phyloP scores from a whole-genome alignment of 53 echinoderm and acorn worm genomes.

The Zoroaster sp. region DNA sequence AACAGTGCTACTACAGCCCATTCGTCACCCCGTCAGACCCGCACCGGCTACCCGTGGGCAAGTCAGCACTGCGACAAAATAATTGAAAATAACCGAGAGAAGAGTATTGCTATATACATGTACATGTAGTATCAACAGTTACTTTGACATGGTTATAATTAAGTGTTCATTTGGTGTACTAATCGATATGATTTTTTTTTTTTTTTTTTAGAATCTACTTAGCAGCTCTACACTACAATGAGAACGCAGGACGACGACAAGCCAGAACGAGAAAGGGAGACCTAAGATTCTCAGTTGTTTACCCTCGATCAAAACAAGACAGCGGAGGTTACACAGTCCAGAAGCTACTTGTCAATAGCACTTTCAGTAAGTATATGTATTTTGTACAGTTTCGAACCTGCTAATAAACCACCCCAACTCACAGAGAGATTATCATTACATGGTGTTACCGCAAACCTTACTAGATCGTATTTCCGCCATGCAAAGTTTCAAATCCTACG shows the following conservation, averaged over 20 bases:
- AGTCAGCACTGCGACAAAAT: no score
- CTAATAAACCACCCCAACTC: not conserved
- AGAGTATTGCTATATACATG: no score
- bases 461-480: not conserved
- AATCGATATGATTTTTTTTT: not conserved
- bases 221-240: no score
- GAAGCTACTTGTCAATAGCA: conserved; percentile 10
- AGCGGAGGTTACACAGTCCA: conserved; percentile 20
- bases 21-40: no score
- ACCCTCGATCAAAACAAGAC: conserved; percentile 27
- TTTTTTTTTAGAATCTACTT: not conserved
- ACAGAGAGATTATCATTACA: not conserved
- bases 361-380: conserved; percentile 4
- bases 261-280: not conserved
- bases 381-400: not conserved
- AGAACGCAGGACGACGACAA: no score
- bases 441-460: no score
- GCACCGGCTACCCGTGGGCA: no score
- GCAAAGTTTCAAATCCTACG: no score
- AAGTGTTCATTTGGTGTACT: not conserved
- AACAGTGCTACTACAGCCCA: no score
- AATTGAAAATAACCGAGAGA: no score
- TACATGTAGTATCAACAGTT: not conserved
- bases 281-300: not conserved
- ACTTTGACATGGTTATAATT: not conserved